phyloP scores from a whole-genome alignment of 2,797 vertebrate genomes.

The Margarornis squamiger region DNA sequence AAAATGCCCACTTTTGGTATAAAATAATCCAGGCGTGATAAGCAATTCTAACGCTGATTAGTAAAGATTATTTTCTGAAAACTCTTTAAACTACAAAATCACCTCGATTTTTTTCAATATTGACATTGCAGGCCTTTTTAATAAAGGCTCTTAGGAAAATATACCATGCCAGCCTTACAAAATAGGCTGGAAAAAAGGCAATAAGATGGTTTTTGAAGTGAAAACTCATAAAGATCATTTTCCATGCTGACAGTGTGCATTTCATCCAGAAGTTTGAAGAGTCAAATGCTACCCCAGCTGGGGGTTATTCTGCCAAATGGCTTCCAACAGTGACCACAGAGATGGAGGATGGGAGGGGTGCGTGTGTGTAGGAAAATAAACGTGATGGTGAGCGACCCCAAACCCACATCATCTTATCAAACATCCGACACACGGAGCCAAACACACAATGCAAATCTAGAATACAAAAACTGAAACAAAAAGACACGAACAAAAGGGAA shows the following conservation, averaged over 20 bases:
- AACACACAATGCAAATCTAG: slow-evolving; percentile 69
- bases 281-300: slow-evolving; percentile 86
- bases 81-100: slow-evolving; percentile 42
- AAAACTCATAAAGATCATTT: slow-evolving; percentile 81
- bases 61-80: slow-evolving; percentile 55
- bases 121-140: slow-evolving; percentile 70
- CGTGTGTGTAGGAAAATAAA: slow-evolving; percentile 57
- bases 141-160: slow-evolving; percentile 58
- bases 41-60: slow-evolving; percentile 61
- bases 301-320: slow-evolving; percentile 86
- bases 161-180: slow-evolving; percentile 24
- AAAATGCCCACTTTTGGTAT: slow-evolving; percentile 36
- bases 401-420: slow-evolving; percentile 72
- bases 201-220: slow-evolving; percentile 69
- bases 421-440: slow-evolving; percentile 65
- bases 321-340: slow-evolving; percentile 88
- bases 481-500: slow-evolving; percentile 54
- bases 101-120: slow-evolving; percentile 46
- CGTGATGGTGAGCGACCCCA: slow-evolving; percentile 71
- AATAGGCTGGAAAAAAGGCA: slow-evolving; percentile 49
- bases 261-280: slow-evolving; percentile 85
- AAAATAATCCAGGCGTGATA: slow-evolving; percentile 52
- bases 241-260: slow-evolving; percentile 87
- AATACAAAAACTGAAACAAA: slow-evolving; percentile 73
- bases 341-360: slow-evolving; percentile 76